Percentiles rank a stretch among this genome's conserved stretches.
phyloP scores from a whole-genome alignment of 2,797 vertebrate genomes.

The Rallus crepitans region DNA sequence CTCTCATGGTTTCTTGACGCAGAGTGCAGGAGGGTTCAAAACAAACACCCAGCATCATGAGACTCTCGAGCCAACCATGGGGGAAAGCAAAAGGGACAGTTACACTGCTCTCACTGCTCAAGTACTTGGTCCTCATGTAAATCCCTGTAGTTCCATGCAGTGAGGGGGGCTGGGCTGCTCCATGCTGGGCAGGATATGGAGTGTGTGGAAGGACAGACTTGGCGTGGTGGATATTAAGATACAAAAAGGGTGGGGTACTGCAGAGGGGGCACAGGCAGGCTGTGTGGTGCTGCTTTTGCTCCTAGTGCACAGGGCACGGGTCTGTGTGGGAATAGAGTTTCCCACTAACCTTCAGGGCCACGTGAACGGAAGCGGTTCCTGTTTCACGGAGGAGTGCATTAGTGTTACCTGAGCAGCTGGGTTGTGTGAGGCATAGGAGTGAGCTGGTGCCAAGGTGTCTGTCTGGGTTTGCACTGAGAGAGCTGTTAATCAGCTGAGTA shows the following conservation, averaged over 20 bases:
- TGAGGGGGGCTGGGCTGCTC: background rate
- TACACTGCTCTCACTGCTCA: no score
- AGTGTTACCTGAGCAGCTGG: conserved; percentile 8
- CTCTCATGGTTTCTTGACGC: accelerated
- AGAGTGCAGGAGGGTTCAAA: background rate
- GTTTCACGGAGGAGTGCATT: background rate
- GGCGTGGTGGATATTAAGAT: background rate
- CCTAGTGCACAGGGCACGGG: background rate
- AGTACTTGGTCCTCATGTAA: no score
- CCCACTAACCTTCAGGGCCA: background rate
- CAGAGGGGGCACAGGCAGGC: background rate
- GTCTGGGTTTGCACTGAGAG: background rate
- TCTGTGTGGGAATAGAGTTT: background rate
- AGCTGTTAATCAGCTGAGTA: background rate
- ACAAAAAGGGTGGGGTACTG: background rate
- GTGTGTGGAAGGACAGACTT: background rate
- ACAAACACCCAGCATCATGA: background rate
- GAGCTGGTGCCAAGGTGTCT: background rate
- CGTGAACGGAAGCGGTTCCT: background rate
- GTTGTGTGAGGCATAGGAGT: background rate
- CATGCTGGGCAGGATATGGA: background rate
- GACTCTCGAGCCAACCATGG: accelerated
- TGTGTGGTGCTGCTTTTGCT: background rate
- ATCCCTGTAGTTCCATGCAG: background rate
- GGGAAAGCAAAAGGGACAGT: no score